Conservation (phyloP, 2,113 vertebrate genomes). For the Gallinago media region DNA sequence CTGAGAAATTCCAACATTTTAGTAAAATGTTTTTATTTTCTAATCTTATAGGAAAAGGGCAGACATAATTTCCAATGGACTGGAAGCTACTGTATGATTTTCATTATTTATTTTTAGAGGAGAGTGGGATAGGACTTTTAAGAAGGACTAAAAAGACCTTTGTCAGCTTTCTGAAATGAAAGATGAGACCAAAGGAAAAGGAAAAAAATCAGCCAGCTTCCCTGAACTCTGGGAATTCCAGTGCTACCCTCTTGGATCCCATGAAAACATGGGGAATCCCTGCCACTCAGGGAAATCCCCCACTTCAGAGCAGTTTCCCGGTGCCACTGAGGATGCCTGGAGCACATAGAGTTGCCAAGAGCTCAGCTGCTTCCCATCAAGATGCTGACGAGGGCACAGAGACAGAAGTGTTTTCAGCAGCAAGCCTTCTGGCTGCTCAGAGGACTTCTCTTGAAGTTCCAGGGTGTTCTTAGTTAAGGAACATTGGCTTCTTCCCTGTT, state of each 20-base stretch:
- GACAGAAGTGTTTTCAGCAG: not conserved
- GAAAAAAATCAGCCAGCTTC: not conserved
- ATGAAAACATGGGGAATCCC: not conserved
- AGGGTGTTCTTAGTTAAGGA: not conserved
- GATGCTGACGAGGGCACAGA: not conserved
- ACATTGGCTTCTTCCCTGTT: not conserved
- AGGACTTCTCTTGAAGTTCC: not conserved
- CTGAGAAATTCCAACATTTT: not conserved
- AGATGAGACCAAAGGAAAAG: not conserved
- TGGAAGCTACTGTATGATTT: not conserved
- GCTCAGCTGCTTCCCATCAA: conserved; percentile 13
- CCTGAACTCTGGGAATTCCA: conserved; percentile 5
- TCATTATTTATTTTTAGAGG: not conserved
- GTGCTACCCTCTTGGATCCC: not conserved
- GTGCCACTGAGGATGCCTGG: not conserved
- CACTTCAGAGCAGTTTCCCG: not conserved
- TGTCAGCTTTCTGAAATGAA: not conserved
- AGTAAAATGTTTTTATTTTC: not conserved
- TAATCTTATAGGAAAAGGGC: not conserved
- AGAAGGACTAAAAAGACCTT: not conserved
- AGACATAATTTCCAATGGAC: not conserved
- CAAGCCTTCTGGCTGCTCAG: not conserved
- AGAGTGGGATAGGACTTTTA: not conserved
- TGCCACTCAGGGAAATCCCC: not conserved
- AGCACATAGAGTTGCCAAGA: not conserved